These are phyloP conservation scores for Centropyge bicolor DNA, from an alignment of 2,797 vertebrate genomes.

Conservation along the genomic window DNA sequence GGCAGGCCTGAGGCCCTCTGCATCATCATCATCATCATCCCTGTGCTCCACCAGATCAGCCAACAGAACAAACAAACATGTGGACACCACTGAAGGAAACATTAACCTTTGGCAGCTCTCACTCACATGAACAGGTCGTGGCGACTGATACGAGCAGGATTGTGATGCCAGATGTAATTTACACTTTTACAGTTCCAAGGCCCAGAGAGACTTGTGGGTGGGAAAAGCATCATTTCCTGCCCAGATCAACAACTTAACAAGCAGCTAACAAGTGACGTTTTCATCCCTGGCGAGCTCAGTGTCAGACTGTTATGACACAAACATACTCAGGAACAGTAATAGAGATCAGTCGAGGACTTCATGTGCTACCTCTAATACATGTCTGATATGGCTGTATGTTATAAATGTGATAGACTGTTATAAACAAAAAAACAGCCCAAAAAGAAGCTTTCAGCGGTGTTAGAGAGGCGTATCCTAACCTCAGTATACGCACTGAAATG, in stretches of 20 bases:
- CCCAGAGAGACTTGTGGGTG: background rate
- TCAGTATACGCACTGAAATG: background rate
- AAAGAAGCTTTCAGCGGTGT: background rate
- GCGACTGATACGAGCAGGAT: background rate
- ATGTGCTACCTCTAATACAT: background rate
- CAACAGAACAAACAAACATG: slow-evolving; percentile 35
- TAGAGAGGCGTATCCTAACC: background rate
- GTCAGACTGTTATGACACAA: slow-evolving; percentile 19
- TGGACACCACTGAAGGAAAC: slow-evolving; percentile 1
- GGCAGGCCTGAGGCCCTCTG: slow-evolving; percentile 59
- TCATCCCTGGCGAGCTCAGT: background rate
- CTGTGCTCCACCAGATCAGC: slow-evolving; percentile 40
- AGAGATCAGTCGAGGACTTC: background rate
- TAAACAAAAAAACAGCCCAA: background rate
- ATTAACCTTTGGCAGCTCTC: slow-evolving; percentile 15
- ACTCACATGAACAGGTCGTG: background rate
- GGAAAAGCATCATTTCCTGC: slow-evolving; percentile 30
- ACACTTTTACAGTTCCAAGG: slow-evolving; percentile 17
- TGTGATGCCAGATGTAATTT: background rate
- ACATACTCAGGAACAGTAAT: background rate
- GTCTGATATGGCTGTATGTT: no score
- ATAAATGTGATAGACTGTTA: no score
- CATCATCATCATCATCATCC: background rate
- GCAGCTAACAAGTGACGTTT: background rate
- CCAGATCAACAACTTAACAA: slow-evolving; percentile 13